Base-by-base conservation (phyloP, 1,140 invertebrate genomes). In the Temnothorax nylanderi region DNA sequence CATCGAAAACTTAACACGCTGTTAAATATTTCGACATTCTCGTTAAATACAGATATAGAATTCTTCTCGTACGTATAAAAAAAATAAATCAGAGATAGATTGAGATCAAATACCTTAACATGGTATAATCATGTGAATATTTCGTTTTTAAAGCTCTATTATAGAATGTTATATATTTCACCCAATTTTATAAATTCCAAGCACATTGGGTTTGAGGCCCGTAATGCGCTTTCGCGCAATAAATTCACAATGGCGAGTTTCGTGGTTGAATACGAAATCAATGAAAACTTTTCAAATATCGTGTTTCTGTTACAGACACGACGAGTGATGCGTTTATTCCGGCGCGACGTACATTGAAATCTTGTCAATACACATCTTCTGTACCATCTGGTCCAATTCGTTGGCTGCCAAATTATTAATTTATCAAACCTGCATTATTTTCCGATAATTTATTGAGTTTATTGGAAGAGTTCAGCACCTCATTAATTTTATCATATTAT, bases 241-340 rank as follows among this genome's bases (percentile, higher is more conserved):
- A 60, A 74, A 82, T 82, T 74, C 64, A n/a, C 77, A 71, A 56
- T 26, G 13, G 67, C 54, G 18, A 34, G 11, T 26, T 8, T 78
- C 41, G 18, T 21, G 75, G 21, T 44, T 47, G 69, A 84, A 84
- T 84, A 44, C 32, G 16, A 75, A 74, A 84, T 75, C 69, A 62
- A 84, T 60, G 54, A 34, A 37, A 60, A 75, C 54, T 74, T 60
- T 84, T 62, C 69, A 60, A 60, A 74, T 56, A 34, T 3, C 69
- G 21, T 37, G 26, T 75, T 21, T 74, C 69, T 60, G 6, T 60
- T 60, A 74, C 13, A 51, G 21, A 41, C 16, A 21, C 37, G 37
- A 58, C 32, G 62, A 13, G 41, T 58, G 67, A 82, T 47, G 41
- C 41, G 54, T 84, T 84, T 60, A 84, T 84, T 75, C n/a, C 54